Conservation (phyloP, 2,888 invertebrate species). For the Acanthosepion pharaonis region DNA sequence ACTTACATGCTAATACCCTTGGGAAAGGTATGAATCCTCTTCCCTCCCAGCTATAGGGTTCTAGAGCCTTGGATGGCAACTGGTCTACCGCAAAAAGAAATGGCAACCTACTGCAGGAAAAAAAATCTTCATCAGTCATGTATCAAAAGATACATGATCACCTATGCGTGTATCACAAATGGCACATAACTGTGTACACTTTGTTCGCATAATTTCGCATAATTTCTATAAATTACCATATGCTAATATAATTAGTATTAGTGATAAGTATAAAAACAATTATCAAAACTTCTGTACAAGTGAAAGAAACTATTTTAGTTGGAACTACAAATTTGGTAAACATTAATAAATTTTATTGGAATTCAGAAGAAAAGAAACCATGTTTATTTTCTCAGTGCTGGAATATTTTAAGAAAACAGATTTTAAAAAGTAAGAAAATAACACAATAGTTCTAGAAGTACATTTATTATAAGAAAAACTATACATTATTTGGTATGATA, state of each 20-base stretch:
- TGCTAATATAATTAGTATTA: background rate
- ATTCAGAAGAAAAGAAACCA: background rate
- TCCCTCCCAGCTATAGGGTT: no score
- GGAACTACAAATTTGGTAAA: no score
- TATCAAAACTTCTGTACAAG: background rate
- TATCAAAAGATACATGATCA: no score
- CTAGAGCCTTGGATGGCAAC: no score
- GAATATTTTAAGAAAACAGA: background rate
- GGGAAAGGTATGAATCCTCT: no score
- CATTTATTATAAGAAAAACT: constrained; percentile 5
- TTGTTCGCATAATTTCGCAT: background rate
- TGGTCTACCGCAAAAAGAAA: no score
- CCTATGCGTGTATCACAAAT: no score
- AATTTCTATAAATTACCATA: background rate
- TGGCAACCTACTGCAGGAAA: no score
- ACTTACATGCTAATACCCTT: no score
- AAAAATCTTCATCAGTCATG: no score
- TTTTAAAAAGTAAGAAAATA: background rate
- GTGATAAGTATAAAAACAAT: background rate
- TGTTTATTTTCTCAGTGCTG: background rate
- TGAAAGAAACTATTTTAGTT: background rate
- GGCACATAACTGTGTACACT: no score
- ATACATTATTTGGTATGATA: background rate
- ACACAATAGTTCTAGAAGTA: background rate
- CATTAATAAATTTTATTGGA: background rate